Conservation (phyloP, 2,888 invertebrate genomes). For the Microplitis manilae region DNA sequence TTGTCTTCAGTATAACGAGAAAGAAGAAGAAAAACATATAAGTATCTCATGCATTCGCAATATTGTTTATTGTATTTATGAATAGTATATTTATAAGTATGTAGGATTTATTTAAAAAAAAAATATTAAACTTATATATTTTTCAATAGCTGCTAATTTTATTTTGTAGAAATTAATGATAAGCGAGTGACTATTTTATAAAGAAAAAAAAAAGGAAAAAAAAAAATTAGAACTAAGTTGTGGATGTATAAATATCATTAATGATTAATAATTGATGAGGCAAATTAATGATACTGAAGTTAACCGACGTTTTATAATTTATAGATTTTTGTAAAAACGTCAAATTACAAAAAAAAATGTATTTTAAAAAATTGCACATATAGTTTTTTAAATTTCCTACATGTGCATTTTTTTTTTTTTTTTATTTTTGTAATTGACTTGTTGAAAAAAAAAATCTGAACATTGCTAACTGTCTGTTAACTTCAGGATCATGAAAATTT, state of each 20-base stretch:
- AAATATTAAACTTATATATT: not conserved
- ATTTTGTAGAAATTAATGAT: not conserved
- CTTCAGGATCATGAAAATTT: too few relatives aligned
- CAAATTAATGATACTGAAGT: not conserved
- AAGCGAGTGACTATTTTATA: not conserved
- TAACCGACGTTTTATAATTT: not conserved
- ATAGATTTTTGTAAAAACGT: too few relatives aligned
- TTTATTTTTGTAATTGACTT: too few relatives aligned
- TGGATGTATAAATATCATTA: not conserved
- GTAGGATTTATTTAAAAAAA: not conserved
- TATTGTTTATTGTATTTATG: not conserved
- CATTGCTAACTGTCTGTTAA: too few relatives aligned
- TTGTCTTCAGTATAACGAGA: not conserved
- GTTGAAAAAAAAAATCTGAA: too few relatives aligned
- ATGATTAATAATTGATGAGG: not conserved
- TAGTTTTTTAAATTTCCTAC: too few relatives aligned
- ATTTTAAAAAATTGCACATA: too few relatives aligned
- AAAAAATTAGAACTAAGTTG: not conserved
- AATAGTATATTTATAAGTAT: not conserved
- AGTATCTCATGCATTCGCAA: slow-evolving; percentile 1
- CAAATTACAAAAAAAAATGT: too few relatives aligned
- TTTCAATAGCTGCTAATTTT: not conserved
- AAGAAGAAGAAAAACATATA: not conserved
- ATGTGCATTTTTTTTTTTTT: too few relatives aligned
- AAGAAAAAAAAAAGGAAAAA: too few relatives aligned